A percentile compares a stretch with the other conserved stretches of the same genome.
Evolutionary conservation across 1,140 invertebrate genomes (phyloP).

Genomic region (Sipha flava): DNA sequence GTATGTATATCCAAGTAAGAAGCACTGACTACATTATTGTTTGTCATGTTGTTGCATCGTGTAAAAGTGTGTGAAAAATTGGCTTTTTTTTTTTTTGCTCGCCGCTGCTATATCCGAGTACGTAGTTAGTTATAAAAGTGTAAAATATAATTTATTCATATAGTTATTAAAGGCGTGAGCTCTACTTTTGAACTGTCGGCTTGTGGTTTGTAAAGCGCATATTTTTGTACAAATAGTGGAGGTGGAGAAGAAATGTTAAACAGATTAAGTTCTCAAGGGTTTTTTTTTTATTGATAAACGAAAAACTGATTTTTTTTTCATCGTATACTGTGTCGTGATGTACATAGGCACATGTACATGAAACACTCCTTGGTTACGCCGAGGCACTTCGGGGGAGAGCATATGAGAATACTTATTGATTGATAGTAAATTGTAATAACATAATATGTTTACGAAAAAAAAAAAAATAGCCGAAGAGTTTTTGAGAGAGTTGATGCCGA

Average conservation of each 20-base stretch:
- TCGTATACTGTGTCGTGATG: too few relatives aligned
- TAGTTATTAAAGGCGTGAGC: neutral
- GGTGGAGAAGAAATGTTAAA: neutral
- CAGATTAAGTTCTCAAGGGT: constrained; percentile 5
- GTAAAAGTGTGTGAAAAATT: neutral
- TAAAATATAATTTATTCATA: neutral
- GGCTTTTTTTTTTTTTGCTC: neutral
- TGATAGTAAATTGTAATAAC: neutral
- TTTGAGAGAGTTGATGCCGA: constrained; percentile 84
- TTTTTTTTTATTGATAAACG: neutral
- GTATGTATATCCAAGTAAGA: constrained; percentile 11
- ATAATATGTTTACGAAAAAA: neutral
- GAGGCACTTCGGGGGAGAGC: constrained; percentile 20
- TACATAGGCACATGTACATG: neutral
- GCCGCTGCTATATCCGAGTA: neutral
- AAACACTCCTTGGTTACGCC: neutral
- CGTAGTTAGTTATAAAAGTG: neutral
- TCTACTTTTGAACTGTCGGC: constrained; percentile 9
- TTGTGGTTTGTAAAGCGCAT: neutral
- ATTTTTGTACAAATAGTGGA: neutral
- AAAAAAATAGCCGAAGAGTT: constrained; percentile 69
- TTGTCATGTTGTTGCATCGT: neutral
- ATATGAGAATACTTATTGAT: neutral
- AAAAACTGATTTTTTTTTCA: neutral
- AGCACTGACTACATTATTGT: neutral